Evolutionary conservation across 1,140 invertebrate genomes (phyloP).

Genomic region (Potamilus streckersoni): DNA sequence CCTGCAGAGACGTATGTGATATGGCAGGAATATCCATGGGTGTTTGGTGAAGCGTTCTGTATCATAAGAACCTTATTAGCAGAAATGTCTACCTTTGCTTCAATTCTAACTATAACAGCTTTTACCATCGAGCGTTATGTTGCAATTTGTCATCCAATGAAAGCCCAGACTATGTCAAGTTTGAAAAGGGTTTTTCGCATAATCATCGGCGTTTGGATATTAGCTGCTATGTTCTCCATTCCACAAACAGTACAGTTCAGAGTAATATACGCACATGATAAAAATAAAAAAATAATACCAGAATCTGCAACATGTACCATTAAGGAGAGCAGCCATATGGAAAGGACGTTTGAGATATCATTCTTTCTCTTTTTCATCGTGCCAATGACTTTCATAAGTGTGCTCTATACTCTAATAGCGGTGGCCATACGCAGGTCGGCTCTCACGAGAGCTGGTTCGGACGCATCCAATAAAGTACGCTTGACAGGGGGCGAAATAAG

Average conservation of each 20-base stretch:
- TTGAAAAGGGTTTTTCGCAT: constrained; percentile 83
- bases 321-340: constrained; percentile 41
- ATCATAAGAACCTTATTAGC: constrained; percentile 83
- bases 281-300: constrained; percentile 29
- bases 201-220: constrained; percentile 82
- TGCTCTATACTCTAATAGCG: constrained; percentile 66
- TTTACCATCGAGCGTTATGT: constrained; percentile 88
- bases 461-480: constrained; percentile 28
- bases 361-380: constrained; percentile 67
- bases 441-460: constrained; percentile 21
- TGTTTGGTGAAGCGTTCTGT: constrained; percentile 88
- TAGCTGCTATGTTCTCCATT: constrained; percentile 81
- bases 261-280: constrained; percentile 43
- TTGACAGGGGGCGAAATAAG: constrained; percentile 29
- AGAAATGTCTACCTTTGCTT: constrained; percentile 81
- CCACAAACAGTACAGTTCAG: constrained; percentile 70
- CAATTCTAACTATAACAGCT: constrained; percentile 81
- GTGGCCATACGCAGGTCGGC: constrained; percentile 54
- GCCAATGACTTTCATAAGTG: constrained; percentile 66
- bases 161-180: constrained; percentile 87
- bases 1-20: constrained; percentile 88
- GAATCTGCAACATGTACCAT: constrained; percentile 60
- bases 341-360: constrained; percentile 59
- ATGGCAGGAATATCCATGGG: constrained; percentile 88
- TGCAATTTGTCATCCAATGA: constrained; percentile 92